A percentile compares a stretch with the other conserved stretches of the same genome.
Evolutionary conservation across 1,140 invertebrate genomes (phyloP).

Genomic region (Chelonus insularis): DNA sequence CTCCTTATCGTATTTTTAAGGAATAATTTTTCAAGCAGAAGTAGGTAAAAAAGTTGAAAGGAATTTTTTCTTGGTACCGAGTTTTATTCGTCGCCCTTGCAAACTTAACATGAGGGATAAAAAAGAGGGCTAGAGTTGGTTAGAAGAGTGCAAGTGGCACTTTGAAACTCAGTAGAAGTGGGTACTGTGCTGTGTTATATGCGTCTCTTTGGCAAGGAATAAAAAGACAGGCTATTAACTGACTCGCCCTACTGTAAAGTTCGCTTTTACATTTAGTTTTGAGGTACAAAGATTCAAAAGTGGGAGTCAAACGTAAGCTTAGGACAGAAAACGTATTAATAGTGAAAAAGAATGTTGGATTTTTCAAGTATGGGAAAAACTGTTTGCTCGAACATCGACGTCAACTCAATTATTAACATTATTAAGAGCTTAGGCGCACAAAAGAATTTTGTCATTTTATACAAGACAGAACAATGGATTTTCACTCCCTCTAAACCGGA

Average conservation of each 20-base stretch:
- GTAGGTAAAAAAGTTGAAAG: too few relatives aligned
- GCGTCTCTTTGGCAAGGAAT: constrained; percentile 1
- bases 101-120: neutral
- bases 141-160: neutral
- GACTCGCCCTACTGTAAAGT: constrained; percentile 26
- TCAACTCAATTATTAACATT: neutral
- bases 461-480: too few relatives aligned
- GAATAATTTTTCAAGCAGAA: too few relatives aligned
- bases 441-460: too few relatives aligned
- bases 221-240: constrained; percentile 31
- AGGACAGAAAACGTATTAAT: neutral
- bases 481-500: too few relatives aligned
- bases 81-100: neutral
- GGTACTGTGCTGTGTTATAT: neutral
- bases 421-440: too few relatives aligned
- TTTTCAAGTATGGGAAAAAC: neutral
- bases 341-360: neutral
- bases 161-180: neutral
- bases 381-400: too few relatives aligned
- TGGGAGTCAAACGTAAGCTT: neutral
- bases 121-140: neutral
- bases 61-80: too few relatives aligned
- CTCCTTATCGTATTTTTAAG: too few relatives aligned
- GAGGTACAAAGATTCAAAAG: too few relatives aligned
- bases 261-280: constrained; percentile 18